A percentile compares a stretch with the other conserved stretches of the same genome.
Conservation (phyloP, 2,113 vertebrate species). For the crab-eating macaque (Macaca fascicularis) region DNA sequence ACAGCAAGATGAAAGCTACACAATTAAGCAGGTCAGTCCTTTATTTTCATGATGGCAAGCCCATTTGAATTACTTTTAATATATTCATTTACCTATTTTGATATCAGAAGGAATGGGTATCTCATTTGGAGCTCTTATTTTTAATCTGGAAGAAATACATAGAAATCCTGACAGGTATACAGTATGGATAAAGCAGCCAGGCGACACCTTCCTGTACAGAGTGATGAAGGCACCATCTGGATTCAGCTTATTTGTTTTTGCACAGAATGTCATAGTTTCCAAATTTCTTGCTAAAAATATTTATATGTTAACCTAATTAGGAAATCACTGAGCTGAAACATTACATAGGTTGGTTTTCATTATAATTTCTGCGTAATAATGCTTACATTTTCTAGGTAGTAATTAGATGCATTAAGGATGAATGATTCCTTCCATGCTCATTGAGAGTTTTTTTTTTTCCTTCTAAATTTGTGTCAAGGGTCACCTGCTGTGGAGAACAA, state of each 20-base stretch:
- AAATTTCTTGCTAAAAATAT: slow-evolving; percentile 11
- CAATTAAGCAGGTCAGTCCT: rapidly evolving
- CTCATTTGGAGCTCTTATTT: not conserved
- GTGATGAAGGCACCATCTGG: not conserved
- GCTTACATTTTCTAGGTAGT: not conserved
- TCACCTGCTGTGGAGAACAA: not conserved
- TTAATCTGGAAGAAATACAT: not conserved
- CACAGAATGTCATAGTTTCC: not conserved
- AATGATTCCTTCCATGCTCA: slow-evolving; percentile 6
- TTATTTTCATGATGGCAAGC: not conserved
- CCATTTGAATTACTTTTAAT: not conserved
- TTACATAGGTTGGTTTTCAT: slow-evolving; percentile 18
- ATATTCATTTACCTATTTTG: not conserved
- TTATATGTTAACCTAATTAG: slow-evolving; percentile 46
- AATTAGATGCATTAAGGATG: slow-evolving; percentile 54
- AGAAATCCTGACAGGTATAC: not conserved
- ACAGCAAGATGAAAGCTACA: not conserved
- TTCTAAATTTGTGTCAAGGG: slow-evolving; percentile 64
- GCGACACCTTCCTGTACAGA: rapidly evolving
- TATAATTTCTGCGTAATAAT: slow-evolving; percentile 25
- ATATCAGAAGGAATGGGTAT: not conserved
- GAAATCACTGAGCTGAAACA: not conserved
- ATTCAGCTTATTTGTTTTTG: not conserved
- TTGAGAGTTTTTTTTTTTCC: not conserved
- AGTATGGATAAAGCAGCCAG: no score